Percentiles rank a stretch among this genome's conserved stretches.
Conservation (phyloP, 1,140 invertebrate genomes). For the Pseudomyrmex flavicornis region DNA sequence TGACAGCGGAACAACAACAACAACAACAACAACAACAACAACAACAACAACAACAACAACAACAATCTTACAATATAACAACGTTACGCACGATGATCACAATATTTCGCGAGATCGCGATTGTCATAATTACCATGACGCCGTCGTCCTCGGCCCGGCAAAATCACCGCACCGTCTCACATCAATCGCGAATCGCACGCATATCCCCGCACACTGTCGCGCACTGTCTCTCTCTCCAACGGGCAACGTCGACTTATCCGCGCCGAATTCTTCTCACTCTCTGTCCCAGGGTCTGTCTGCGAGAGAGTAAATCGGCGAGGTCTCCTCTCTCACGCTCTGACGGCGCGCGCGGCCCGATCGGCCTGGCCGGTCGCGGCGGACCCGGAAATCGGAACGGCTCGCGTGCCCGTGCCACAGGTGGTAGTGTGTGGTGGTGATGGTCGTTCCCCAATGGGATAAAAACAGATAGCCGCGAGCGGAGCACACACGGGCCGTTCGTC, state of each 20-base stretch:
- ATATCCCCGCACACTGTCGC: constrained; percentile 14
- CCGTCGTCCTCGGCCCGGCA: background rate
- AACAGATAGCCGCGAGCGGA: constrained; percentile 8
- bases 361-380: background rate
- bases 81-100: background rate
- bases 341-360: constrained; percentile 22
- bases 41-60: too few relatives aligned
- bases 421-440: constrained; percentile 17
- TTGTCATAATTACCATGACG: constrained; percentile 29
- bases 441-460: constrained; percentile 28
- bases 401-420: constrained; percentile 44
- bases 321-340: too few relatives aligned
- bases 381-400: constrained; percentile 53
- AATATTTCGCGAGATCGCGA: background rate
- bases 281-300: background rate
- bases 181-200: constrained; percentile 35
- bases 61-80: too few relatives aligned
- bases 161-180: background rate
- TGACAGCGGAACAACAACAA: too few relatives aligned
- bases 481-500: constrained; percentile 50
- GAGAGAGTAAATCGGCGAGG: too few relatives aligned
- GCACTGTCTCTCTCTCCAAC: constrained; percentile 12
- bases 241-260: constrained; percentile 11
- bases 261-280: constrained; percentile 51
- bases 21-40: too few relatives aligned